phyloP scores from a whole-genome alignment of 2,888 invertebrate species.

The Pecten maximus region DNA sequence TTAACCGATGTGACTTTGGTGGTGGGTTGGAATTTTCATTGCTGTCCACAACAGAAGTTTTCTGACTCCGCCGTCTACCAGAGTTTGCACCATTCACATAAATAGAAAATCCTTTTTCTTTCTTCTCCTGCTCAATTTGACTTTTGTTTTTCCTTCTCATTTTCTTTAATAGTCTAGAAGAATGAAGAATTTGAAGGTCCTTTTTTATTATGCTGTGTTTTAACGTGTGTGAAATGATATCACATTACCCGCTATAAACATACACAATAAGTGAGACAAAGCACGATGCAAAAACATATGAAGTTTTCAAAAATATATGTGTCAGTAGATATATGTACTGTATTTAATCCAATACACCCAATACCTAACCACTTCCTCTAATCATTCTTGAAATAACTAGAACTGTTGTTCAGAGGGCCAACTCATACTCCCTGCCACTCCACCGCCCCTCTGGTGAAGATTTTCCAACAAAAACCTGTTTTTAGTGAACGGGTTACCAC shows the following conservation, averaged over 20 bases:
- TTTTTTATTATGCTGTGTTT: background rate
- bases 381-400: no score
- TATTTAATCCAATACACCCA: no score
- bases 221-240: background rate
- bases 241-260: background rate
- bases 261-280: background rate
- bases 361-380: no score
- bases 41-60: background rate
- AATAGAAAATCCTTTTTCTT: constrained; percentile 81
- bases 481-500: no score
- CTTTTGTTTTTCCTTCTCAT: constrained; percentile 75
- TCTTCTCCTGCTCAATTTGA: constrained; percentile 78
- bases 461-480: no score
- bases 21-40: background rate
- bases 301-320: no score
- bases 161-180: constrained; percentile 74
- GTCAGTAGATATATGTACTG: no score
- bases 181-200: background rate
- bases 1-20: constrained; percentile 62
- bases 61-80: constrained; percentile 48
- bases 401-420: no score
- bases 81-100: constrained; percentile 81
- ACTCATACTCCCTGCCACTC: no score
- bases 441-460: no score
- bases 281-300: no score